These are phyloP conservation scores for Ceratoteleas bidentatus DNA, from an alignment of 1,140 invertebrate species.

Conservation along the genomic window DNA sequence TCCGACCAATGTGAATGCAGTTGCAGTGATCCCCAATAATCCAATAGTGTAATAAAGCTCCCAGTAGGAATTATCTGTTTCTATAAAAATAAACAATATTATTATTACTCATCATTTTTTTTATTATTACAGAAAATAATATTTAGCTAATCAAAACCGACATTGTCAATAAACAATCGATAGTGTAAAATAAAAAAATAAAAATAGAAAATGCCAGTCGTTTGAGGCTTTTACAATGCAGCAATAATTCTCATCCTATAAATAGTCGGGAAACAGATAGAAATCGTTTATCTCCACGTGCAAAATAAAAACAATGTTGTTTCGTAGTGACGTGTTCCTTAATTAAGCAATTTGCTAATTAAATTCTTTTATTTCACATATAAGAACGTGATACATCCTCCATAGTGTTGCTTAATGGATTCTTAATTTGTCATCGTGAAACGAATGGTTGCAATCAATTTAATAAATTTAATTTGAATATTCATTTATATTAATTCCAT, in stretches of 20 bases:
- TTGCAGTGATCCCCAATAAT: conserved; percentile 70
- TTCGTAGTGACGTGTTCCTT: conserved; percentile 6
- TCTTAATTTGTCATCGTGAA: too few species aligned
- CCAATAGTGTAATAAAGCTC: conserved; percentile 73
- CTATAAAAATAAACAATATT: conserved; percentile 52
- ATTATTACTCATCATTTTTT: too few species aligned
- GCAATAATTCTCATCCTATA: not conserved
- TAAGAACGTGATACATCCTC: too few species aligned
- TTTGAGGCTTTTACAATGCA: not conserved
- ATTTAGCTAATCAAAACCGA: too few species aligned
- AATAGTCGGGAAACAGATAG: conserved; percentile 8
- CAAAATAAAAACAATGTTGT: not conserved
- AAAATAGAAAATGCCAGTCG: too few species aligned
- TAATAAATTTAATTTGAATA: not conserved
- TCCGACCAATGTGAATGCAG: conserved; percentile 75
- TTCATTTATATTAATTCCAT: not conserved
- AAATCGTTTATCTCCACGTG: conserved; percentile 16
- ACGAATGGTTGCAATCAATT: not conserved
- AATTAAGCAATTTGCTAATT: conserved; percentile 33
- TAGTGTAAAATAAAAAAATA: too few species aligned
- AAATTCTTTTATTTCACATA: conserved; percentile 9
- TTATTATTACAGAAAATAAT: too few species aligned
- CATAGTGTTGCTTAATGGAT: not conserved
- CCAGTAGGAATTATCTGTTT: conserved; percentile 69
- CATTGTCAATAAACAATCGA: too few species aligned